Evolutionary conservation across 2,888 invertebrate genomes (phyloP).

Genomic region (Crioceris asparagi): DNA sequence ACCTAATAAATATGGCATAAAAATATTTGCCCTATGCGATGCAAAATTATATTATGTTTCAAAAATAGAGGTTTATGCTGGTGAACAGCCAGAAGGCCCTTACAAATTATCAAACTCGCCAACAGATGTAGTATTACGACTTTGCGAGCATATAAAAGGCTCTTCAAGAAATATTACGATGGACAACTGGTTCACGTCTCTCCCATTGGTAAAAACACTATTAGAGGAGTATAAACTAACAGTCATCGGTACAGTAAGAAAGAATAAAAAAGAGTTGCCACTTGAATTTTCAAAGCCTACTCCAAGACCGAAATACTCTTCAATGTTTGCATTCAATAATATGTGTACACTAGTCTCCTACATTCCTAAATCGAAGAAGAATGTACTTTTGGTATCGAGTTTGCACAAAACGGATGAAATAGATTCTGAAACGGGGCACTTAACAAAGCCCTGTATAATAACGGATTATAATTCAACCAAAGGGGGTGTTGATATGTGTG

Average conservation of each 20-base stretch:
- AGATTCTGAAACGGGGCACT: neutral
- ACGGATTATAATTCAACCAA: neutral
- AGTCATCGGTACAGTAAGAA: neutral
- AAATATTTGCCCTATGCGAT: slow-evolving; percentile 3
- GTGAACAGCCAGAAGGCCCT: slow-evolving; percentile 1
- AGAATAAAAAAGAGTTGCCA: slow-evolving; percentile 1
- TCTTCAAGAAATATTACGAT: slow-evolving; percentile 3
- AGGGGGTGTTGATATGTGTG: neutral
- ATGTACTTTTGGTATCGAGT: neutral
- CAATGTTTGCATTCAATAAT: neutral
- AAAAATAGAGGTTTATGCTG: slow-evolving; percentile 2
- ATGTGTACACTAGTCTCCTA: neutral
- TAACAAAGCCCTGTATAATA: neutral
- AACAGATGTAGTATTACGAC: neutral
- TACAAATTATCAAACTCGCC: slow-evolving; percentile 2
- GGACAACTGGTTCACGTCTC: slow-evolving; percentile 1
- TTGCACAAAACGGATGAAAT: slow-evolving; percentile 1
- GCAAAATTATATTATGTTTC: slow-evolving; percentile 2
- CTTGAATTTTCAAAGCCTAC: neutral
- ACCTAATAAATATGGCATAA: slow-evolving; percentile 4
- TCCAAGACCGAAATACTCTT: neutral
- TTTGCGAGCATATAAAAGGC: slow-evolving; percentile 1
- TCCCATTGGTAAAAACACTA: neutral
- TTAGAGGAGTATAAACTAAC: neutral
- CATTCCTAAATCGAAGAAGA: neutral